Base-by-base conservation (phyloP, 2,113 vertebrate species). In the Camelus bactrianus region DNA sequence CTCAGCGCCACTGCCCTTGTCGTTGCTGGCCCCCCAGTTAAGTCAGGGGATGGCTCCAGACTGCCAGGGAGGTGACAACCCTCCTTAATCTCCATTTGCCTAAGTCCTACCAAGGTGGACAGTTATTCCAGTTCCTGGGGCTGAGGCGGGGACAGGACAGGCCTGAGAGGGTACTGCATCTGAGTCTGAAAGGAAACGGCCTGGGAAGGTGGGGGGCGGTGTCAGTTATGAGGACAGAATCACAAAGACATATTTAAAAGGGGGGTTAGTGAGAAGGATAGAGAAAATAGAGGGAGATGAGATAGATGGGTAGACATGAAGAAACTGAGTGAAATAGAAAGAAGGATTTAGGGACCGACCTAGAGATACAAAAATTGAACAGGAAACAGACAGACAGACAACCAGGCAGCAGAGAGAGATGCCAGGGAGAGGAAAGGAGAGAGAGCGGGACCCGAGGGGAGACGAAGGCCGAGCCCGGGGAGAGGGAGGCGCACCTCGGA, bases 391-490 rank as follows among this genome's bases (percentile, higher is more conserved):
- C 48, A 67, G 79, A 15, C 20, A 73, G 69, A 86, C 16, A 38
- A 8, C 12, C 32, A 20, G 67, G 20, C 82, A 67, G 77, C 38
- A 32, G 56, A 72, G 84, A 72, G 89, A 5, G 94, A 46, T 56
- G 28, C 58, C 24, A n/a, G 30, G 1, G 48, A 22, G 8, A 72
- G 50, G 52, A 30, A 24, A 65, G 62, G 42, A 30, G 54, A 13
- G 8, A 15, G 9, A 35, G 24, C 38, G 30, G 26, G 35, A 46
- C 19, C 8, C 10, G 14, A 54, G 10, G 2, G 30, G 35, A 48
- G 64, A 10, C 13, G 0, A 32, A 19, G 58, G 35, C 54, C 3
- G 17, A 6, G 50, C 16, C 60, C 6, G 38, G 2, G 26, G 16
- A 9, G 26, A 8, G 83, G 72, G 69, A n/a, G 38, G 56, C 56